Evolutionary conservation across 2,888 invertebrate species (phyloP), one percentile per base, ranked within the genome.

Genomic region (Lithophane socia): DNA sequence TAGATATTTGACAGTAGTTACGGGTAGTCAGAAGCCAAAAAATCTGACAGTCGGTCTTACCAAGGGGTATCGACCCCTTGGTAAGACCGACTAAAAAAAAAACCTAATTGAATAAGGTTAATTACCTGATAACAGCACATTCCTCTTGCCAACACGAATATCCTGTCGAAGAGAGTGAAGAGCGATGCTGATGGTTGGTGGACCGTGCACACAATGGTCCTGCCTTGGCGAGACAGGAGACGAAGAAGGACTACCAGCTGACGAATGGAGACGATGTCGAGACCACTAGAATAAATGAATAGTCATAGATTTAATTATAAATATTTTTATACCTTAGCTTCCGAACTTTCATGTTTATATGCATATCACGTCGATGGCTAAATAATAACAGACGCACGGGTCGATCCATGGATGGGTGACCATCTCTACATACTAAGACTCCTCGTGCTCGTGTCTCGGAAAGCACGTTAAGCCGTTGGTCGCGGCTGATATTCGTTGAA

Each of bases 171-270:
- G 89, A 97, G 97, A 73, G 98, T 97, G 92, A 98, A 98, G 64
- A 98, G 95, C 21, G 98, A 98, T 0, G 98, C 98, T 9, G 98
- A 98, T 0, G 98, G 98, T 90, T 98, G 98, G 93, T 98, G 98
- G 77, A 98, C 97, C 1, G 98, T 98, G 93, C 98, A 98, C 82
- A 98, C 97, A 75, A 98, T 98, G 10, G 98, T 98, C 73, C 98
- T 95, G 12, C 98, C 98, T 89, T 97, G 97, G 24, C 97, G 97
- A 0, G 98, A 98, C 72, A 98, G 96, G 29, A 97, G 97, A 84
- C 98, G 97, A 21, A 98, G 95, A 3, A 98, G 94, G 3, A 97
- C 97, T 42, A 98, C 97, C 88, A 98, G 97, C 91, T 98, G 98
- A 86, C 98, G 97, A 77, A 98, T 98, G 0, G 98, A 97, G 0